These are phyloP conservation scores for Microplitis demolitor DNA, from an alignment of 1,140 invertebrate species.

Conservation along the genomic window DNA sequence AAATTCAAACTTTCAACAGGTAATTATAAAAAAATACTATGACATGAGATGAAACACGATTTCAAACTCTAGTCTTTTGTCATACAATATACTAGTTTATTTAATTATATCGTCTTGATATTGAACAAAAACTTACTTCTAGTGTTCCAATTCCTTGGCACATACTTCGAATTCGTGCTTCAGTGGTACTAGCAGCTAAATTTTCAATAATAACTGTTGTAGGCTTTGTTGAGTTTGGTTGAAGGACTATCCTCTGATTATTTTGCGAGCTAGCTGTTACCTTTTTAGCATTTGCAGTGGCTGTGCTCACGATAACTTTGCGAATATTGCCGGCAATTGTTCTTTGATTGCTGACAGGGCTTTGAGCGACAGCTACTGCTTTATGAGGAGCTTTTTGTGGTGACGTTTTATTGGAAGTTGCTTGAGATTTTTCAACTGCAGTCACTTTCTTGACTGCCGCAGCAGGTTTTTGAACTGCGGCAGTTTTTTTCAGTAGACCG, in stretches of 20 bases:
- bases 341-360: neutral
- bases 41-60: too few species aligned
- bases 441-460: slow-evolving; percentile 33
- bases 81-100: too few species aligned
- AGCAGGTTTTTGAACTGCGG: too few species aligned
- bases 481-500: too few species aligned
- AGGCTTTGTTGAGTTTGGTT: slow-evolving; percentile 48
- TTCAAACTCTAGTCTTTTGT: too few species aligned
- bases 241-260: slow-evolving; percentile 56
- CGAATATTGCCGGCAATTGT: neutral
- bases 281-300: slow-evolving; percentile 15
- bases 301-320: slow-evolving; percentile 31
- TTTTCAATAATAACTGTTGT: slow-evolving; percentile 63
- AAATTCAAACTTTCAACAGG: too few species aligned
- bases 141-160: slow-evolving; percentile 63
- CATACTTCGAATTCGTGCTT: slow-evolving; percentile 62
- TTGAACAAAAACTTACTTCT: slow-evolving; percentile 60
- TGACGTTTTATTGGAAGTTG: neutral
- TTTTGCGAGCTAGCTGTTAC: slow-evolving; percentile 29
- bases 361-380: neutral
- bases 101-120: slow-evolving; percentile 28
- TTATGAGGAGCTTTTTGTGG: neutral
- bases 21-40: too few species aligned
- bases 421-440: neutral
- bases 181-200: slow-evolving; percentile 61